Evolutionary conservation across 2,797 vertebrate species (phyloP).

Genomic region (Pangasius krempfi): DNA sequence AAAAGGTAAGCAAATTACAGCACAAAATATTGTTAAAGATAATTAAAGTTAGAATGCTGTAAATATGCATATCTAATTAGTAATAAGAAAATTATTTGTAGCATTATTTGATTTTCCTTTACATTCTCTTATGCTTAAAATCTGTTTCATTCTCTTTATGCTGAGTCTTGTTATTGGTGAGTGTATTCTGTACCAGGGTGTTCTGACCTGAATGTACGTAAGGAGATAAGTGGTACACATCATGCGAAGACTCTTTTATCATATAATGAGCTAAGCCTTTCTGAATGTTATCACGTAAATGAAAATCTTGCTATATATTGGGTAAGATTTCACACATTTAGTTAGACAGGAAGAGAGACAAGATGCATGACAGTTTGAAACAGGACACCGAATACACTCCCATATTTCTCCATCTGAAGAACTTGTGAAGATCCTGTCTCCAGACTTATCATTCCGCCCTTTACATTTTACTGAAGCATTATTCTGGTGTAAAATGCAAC

Average conservation of each 20-base stretch:
- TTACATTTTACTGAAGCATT: background rate
- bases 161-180: background rate
- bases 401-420: background rate
- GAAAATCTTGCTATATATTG: background rate
- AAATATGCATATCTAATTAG: background rate
- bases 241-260: constrained; percentile 3
- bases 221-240: background rate
- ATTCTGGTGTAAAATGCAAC: background rate
- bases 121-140: background rate
- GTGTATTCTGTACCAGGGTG: background rate
- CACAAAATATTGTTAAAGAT: background rate
- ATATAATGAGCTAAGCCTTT: background rate
- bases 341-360: background rate
- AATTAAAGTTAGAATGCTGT: background rate
- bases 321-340: background rate
- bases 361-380: background rate
- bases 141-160: background rate
- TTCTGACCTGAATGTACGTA: background rate
- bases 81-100: background rate
- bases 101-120: background rate
- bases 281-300: background rate
- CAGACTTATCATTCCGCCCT: background rate
- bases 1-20: background rate
- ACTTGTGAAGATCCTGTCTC: background rate
- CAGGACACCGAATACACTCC: background rate